These are phyloP conservation scores for Arizona elegans DNA, from an alignment of 2,113 vertebrate species.

Conservation along the genomic window DNA sequence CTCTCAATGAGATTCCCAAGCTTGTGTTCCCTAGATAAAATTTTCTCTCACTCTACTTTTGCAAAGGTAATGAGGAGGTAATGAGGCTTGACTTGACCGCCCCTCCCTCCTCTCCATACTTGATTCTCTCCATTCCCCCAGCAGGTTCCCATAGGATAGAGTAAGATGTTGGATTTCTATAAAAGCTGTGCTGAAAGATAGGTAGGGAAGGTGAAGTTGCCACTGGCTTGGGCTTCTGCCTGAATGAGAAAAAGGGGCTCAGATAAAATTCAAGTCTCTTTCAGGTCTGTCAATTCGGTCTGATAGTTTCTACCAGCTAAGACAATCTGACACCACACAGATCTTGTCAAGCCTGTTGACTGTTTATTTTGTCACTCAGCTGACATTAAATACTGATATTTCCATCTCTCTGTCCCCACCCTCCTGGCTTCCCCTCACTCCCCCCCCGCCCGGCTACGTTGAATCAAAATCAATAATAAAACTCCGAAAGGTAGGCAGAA, in stretches of 20 bases:
- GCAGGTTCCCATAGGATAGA: conserved; percentile 82
- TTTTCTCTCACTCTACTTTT: conserved; percentile 79
- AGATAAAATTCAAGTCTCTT: conserved; percentile 65
- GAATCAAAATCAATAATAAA: conserved; percentile 69
- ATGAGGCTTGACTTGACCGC: conserved; percentile 90
- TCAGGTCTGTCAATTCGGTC: conserved; percentile 56
- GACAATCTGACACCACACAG: conserved; percentile 64
- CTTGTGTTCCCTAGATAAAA: conserved; percentile 75
- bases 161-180: conserved; percentile 74
- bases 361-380: conserved; percentile 73
- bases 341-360: conserved; percentile 54
- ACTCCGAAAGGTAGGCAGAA: conserved; percentile 71
- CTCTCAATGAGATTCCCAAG: conserved; percentile 78
- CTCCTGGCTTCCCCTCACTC: conserved; percentile 34
- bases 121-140: conserved; percentile 71
- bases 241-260: conserved; percentile 47
- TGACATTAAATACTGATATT: conserved; percentile 66
- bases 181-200: conserved; percentile 75
- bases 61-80: conserved; percentile 92
- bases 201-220: conserved; percentile 68
- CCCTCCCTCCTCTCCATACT: conserved; percentile 62
- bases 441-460: conserved; percentile 46
- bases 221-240: conserved; percentile 64
- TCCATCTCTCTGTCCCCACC: conserved; percentile 49
- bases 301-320: conserved; percentile 62